Conservation (phyloP, 2,797 vertebrate genomes). For the Synaphobranchus kaupii region DNA sequence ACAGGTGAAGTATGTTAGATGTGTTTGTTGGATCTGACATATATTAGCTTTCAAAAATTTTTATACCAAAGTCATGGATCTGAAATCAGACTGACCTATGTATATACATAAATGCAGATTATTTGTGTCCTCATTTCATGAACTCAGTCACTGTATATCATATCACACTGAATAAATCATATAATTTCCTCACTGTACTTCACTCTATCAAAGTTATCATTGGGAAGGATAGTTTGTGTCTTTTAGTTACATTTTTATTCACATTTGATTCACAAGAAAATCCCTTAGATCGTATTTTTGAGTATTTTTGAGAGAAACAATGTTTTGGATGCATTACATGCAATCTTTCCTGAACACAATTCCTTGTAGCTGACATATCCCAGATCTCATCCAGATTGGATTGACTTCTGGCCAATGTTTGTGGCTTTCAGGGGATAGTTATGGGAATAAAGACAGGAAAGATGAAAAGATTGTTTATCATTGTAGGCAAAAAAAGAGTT, state of each 20-base stretch:
- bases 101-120: neutral
- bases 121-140: neutral
- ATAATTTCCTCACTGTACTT: neutral
- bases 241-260: neutral
- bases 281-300: conserved; percentile 44
- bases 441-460: conserved; percentile 42
- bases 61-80: neutral
- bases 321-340: conserved; percentile 4
- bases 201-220: neutral
- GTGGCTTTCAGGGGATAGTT: conserved; percentile 30
- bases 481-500: neutral
- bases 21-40: neutral
- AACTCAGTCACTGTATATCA: too few species aligned
- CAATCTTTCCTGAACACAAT: conserved; percentile 32
- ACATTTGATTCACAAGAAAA: conserved; percentile 28
- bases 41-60: neutral
- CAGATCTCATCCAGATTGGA: conserved; percentile 43
- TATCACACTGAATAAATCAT: too few species aligned
- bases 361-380: neutral
- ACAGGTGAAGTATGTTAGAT: neutral
- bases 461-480: conserved; percentile 40
- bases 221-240: neutral
- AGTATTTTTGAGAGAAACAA: neutral
- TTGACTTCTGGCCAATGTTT: conserved; percentile 44
- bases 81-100: neutral